Conservation (phyloP, 2,797 vertebrate species). For the Phyllotis vaccarum region DNA sequence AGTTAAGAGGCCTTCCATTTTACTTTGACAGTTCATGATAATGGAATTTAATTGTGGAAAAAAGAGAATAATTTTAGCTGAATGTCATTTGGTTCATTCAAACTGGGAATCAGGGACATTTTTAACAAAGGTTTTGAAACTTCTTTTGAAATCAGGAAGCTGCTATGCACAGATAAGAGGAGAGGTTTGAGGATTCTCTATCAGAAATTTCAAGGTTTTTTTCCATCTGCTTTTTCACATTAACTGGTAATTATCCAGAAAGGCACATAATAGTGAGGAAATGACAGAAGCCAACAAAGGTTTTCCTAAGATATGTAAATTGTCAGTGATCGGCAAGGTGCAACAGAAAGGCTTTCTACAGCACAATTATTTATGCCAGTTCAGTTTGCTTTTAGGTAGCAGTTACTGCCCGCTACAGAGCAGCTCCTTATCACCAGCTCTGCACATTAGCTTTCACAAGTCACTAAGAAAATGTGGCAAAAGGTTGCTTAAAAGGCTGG, state of each 20-base stretch:
- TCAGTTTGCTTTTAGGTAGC: slow-evolving; percentile 89
- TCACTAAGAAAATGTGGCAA: slow-evolving; percentile 73
- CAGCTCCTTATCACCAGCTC: slow-evolving; percentile 84
- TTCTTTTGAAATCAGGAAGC: slow-evolving; percentile 92
- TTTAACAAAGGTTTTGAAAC: slow-evolving; percentile 92
- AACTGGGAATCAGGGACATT: slow-evolving; percentile 90
- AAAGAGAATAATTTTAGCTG: slow-evolving; percentile 90
- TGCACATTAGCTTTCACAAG: slow-evolving; percentile 84
- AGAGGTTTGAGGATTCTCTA: slow-evolving; percentile 91
- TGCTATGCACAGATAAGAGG: slow-evolving; percentile 90
- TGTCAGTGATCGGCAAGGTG: slow-evolving; percentile 89
- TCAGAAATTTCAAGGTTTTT: slow-evolving; percentile 91
- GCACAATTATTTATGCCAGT: slow-evolving; percentile 90
- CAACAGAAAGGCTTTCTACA: slow-evolving; percentile 88
- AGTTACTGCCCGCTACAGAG: slow-evolving; percentile 81
- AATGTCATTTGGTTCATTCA: slow-evolving; percentile 91
- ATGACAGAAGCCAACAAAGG: slow-evolving; percentile 91
- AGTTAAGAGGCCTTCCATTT: slow-evolving; percentile 89
- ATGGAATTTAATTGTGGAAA: slow-evolving; percentile 90
- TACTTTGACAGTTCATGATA: slow-evolving; percentile 88
- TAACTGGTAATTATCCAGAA: slow-evolving; percentile 92
- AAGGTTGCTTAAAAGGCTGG: slow-evolving; percentile 49
- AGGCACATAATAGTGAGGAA: slow-evolving; percentile 90
- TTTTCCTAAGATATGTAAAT: slow-evolving; percentile 91
- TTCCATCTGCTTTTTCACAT: slow-evolving; percentile 91